These are phyloP conservation scores for Psettodes erumei DNA, from an alignment of 2,113 vertebrate species.

Conservation along the genomic window DNA sequence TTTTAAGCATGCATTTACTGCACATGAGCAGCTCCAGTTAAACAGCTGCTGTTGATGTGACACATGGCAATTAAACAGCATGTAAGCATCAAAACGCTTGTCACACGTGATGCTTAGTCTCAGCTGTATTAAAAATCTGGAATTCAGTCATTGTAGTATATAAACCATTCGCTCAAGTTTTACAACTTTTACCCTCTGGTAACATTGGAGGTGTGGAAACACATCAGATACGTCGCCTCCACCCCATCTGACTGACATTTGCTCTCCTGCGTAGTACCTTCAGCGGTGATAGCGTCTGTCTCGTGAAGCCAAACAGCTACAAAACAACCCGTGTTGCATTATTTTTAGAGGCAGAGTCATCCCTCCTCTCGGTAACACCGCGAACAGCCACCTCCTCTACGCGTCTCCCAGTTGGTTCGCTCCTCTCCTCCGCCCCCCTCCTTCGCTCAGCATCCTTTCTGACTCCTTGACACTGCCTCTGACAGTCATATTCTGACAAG, in stretches of 20 bases:
- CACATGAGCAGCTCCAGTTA: neutral
- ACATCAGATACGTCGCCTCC: neutral
- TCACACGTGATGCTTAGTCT: neutral
- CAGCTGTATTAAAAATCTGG: neutral
- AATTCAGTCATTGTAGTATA: neutral
- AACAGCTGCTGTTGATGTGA: neutral
- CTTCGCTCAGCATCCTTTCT: neutral
- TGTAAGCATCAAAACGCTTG: neutral
- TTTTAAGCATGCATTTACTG: constrained; percentile 3
- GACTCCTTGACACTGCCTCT: constrained; percentile 38
- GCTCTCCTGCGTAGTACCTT: neutral
- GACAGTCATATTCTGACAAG: constrained; percentile 29
- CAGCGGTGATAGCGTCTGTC: constrained; percentile 12
- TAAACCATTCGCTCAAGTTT: neutral
- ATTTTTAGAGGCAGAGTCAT: constrained; percentile 60
- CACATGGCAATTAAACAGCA: neutral
- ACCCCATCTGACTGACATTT: constrained; percentile 7
- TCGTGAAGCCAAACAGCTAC: constrained; percentile 29
- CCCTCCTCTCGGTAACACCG: constrained; percentile 29
- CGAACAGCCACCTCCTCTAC: constrained; percentile 48
- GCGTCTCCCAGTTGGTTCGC: constrained; percentile 17
- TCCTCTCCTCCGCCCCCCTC: neutral
- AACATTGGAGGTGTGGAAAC: constrained; percentile 23
- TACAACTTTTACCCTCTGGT: neutral
- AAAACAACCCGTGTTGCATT: constrained; percentile 33